A percentile compares a stretch with the other conserved stretches of the same genome.
Evolutionary conservation across 2,888 invertebrate species (phyloP).

Genomic region (Synanthedon formicaeformis): DNA sequence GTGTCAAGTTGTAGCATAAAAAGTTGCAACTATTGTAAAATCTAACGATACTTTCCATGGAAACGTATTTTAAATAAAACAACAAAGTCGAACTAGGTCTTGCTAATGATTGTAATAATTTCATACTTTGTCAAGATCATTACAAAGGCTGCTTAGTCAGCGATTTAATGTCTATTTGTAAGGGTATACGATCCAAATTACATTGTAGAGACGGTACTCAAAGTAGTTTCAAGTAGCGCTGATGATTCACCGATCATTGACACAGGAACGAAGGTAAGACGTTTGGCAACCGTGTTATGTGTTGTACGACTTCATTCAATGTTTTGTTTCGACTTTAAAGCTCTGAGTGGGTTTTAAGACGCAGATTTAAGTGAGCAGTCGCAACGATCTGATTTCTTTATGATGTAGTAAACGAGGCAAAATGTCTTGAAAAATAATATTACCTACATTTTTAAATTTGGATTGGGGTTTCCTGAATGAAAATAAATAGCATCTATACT

Average conservation of each 20-base stretch:
- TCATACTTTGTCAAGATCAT: not conserved
- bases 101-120: not conserved
- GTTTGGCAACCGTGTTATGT: not conserved
- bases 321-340: not conserved
- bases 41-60: too few species aligned
- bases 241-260: conserved; percentile 42
- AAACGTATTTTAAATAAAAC: too few species aligned
- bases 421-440: too few species aligned
- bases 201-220: not conserved
- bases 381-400: too few species aligned
- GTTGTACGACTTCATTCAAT: not conserved
- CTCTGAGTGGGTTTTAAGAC: not conserved
- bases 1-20: too few species aligned
- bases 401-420: too few species aligned
- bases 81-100: too few species aligned
- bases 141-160: not conserved
- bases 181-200: not conserved
- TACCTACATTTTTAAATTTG: too few species aligned
- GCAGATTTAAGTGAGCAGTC: too few species aligned
- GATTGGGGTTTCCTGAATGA: too few species aligned
- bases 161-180: not conserved
- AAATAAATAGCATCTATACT: too few species aligned
- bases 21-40: too few species aligned
- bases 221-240: not conserved
- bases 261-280: conserved; percentile 9